Conservation (phyloP, 2,113 vertebrate species). For the Odocoileus hemionus region DNA sequence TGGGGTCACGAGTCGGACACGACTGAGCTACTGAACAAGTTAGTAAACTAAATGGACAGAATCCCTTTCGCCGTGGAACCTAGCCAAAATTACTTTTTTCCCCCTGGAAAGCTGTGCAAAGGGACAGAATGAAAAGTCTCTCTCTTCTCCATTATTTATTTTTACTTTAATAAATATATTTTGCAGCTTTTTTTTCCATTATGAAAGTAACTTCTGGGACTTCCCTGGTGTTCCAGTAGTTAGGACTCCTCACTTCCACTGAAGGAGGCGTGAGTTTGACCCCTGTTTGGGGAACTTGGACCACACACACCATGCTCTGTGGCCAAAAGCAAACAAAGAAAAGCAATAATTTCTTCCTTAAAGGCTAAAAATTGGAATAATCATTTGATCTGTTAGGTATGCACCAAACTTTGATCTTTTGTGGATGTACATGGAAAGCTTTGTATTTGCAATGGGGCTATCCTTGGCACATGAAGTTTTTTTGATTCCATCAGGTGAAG, state of each 20-base stretch:
- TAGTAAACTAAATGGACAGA: background rate
- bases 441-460: background rate
- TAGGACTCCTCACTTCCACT: background rate
- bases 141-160: background rate
- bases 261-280: background rate
- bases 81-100: background rate
- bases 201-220: background rate
- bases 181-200: background rate
- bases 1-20: background rate
- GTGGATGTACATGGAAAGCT: background rate
- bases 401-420: background rate
- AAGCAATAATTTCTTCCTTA: background rate
- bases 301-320: background rate
- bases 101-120: background rate
- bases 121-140: background rate
- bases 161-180: background rate
- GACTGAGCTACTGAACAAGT: background rate
- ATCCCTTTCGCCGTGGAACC: background rate
- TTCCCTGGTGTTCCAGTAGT: background rate
- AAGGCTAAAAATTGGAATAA: background rate
- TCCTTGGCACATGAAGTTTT: background rate
- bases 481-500: background rate
- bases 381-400: background rate
- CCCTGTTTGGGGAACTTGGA: background rate
- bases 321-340: background rate